Base-by-base conservation (phyloP, 2,113 vertebrate species). In the Tringa solitaria region DNA sequence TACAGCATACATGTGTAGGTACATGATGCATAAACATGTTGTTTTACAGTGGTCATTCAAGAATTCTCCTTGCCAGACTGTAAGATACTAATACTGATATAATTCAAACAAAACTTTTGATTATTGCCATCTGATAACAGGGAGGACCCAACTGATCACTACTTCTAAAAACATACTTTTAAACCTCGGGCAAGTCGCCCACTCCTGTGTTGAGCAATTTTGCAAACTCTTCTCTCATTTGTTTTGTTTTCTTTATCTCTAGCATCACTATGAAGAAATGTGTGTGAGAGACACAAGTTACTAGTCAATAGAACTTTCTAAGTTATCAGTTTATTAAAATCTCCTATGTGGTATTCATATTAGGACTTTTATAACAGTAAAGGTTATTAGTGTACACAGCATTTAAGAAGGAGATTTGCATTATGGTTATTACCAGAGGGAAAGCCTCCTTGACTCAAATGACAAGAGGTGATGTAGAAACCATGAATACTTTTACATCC, bases 401-500 rank as follows among this genome's bases (percentile, higher is more conserved):
- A 60, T 57, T 92, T 95, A 89, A 84, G 89, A 84, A 60, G 35
- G 57, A 82, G 68, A 78, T 94, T 88, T 89, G 33, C 56, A 19
- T 43, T 85, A 54, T 4, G 3, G 26, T 93, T 92, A 64, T 90
- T 94, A 92, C 27, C 80, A 28, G 65, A 84, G 70, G 80, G 48
- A 94, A 84, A 89, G 60, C 60, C 76, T 48, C 90, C 27, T 64
- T 92, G 76, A 45, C 65, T 96, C 73, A 81, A 84, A 56, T 89
- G 87, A 59, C 77, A 89, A 63, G 79, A 69, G 60, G 51, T 57
- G 41, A 60, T 84, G 68, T 35, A 56, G 84, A 81, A 74, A 35
- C 80, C 56, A 8, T 81, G 86, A 78, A 86, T 76, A 86, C 84
- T 94, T 93, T 84, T 77, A 24, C 43, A 91, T 94, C 84, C 91